Conservation (phyloP, 1,140 invertebrate species). For the Saxidomus purpurata region DNA sequence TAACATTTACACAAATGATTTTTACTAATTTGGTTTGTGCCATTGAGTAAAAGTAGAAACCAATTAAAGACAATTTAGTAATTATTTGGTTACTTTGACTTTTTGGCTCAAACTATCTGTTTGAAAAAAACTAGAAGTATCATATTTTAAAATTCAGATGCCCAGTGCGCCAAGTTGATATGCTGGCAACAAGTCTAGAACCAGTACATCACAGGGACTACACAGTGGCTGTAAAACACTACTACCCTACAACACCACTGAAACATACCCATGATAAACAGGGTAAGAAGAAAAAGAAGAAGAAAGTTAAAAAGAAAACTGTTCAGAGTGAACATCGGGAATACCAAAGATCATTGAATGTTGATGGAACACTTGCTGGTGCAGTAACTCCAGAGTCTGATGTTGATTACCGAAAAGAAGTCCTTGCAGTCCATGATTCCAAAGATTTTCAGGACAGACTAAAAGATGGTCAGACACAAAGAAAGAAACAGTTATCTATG, state of each 20-base stretch:
- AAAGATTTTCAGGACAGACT: background rate
- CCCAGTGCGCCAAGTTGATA: conserved; percentile 78
- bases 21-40: too few relatives aligned
- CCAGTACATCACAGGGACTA: conserved; percentile 83
- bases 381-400: conserved; percentile 47
- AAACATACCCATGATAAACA: conserved; percentile 59
- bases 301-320: conserved; percentile 45
- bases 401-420: conserved; percentile 14
- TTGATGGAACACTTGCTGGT: conserved; percentile 47
- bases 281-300: conserved; percentile 51
- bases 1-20: too few relatives aligned
- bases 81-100: too few relatives aligned
- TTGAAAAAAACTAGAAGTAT: too few relatives aligned
- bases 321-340: background rate
- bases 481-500: conserved; percentile 1
- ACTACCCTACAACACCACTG: conserved; percentile 77
- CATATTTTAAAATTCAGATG: conserved; percentile 69
- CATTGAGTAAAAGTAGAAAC: too few relatives aligned
- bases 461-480: background rate
- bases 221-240: conserved; percentile 69
- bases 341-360: conserved; percentile 21
- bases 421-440: conserved; percentile 10
- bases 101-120: too few relatives aligned
- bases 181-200: conserved; percentile 82
- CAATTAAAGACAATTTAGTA: too few relatives aligned